Percentiles rank a stretch among this genome's conserved stretches.
phyloP scores from a whole-genome alignment of 2,113 vertebrate species.

The Tinamus guttatus region DNA sequence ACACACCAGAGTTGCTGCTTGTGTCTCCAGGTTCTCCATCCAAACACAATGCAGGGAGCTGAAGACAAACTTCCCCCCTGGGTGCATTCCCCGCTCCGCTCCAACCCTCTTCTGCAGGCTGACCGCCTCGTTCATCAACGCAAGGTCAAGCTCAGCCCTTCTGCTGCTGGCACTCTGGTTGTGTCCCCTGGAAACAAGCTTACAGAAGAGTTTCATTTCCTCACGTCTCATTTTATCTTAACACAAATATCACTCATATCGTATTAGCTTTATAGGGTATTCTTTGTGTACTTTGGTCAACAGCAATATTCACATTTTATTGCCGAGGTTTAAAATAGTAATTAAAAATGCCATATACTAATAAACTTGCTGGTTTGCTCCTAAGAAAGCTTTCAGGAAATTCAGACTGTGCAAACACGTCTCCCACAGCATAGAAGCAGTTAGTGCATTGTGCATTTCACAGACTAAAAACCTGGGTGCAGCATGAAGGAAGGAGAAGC shows the following conservation, averaged over 20 bases:
- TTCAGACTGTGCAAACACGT: not conserved
- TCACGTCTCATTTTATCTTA: not conserved
- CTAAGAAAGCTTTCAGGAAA: not conserved
- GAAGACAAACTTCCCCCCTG: not conserved
- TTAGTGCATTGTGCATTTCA: not conserved
- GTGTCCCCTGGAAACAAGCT: not conserved
- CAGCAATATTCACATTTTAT: not conserved
- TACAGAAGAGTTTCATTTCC: not conserved
- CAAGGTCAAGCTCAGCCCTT: not conserved
- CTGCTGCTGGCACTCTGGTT: not conserved
- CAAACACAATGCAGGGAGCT: not conserved
- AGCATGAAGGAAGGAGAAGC: not conserved
- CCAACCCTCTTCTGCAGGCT: fast-evolving
- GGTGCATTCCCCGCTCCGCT: not conserved
- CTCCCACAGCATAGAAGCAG: not conserved
- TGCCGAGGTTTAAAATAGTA: not conserved
- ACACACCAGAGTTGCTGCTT: not conserved
- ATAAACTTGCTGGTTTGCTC: too few relatives aligned
- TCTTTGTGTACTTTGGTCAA: not conserved
- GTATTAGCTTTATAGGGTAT: not conserved
- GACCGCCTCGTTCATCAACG: not conserved
- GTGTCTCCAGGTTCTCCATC: not conserved
- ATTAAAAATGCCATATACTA: not conserved
- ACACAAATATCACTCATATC: not conserved
- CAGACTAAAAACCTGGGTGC: not conserved